Conservation (phyloP, 2,113 vertebrate genomes). For the Pontoporia blainvillei region DNA sequence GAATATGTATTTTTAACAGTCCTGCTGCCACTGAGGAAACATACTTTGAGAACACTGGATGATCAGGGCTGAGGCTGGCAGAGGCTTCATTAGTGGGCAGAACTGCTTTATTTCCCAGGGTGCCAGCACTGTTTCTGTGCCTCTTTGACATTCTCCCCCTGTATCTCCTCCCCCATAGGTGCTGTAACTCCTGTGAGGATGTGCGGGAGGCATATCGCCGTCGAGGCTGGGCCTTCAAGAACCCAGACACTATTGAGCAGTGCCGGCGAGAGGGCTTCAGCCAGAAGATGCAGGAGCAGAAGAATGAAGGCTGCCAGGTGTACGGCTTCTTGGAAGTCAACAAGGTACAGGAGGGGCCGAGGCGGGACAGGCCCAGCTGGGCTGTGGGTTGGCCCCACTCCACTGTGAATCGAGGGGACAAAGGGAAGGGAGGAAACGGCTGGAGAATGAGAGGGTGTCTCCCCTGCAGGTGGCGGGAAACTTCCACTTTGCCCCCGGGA, state of each 20-base stretch:
- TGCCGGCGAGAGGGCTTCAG: conserved; percentile 97
- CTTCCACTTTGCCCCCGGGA: conserved; percentile 98
- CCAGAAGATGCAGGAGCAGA: conserved; percentile 99
- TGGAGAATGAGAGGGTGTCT: conserved; percentile 46
- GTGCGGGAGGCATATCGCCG: conserved; percentile 96
- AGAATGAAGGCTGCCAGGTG: conserved; percentile 97
- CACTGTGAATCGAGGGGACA: not conserved
- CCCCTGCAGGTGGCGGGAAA: conserved; percentile 94
- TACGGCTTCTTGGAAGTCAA: conserved; percentile 98
- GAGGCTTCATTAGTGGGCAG: not conserved
- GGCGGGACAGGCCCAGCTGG: not conserved
- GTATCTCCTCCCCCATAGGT: conserved; percentile 78
- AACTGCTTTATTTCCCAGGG: not conserved
- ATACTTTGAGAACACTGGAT: not conserved
- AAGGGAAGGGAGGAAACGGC: not conserved
- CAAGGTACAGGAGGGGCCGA: conserved; percentile 83
- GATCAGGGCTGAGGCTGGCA: not conserved
- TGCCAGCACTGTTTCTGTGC: accelerated
- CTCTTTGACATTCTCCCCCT: accelerated
- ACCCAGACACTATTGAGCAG: conserved; percentile 95
- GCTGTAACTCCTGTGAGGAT: conserved; percentile 97
- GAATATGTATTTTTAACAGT: not conserved
- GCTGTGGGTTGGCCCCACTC: not conserved
- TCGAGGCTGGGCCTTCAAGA: conserved; percentile 98
- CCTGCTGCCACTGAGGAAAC: not conserved